Evolutionary conservation across 2,888 invertebrate species (phyloP).

Genomic region (Poecilus cupreus): DNA sequence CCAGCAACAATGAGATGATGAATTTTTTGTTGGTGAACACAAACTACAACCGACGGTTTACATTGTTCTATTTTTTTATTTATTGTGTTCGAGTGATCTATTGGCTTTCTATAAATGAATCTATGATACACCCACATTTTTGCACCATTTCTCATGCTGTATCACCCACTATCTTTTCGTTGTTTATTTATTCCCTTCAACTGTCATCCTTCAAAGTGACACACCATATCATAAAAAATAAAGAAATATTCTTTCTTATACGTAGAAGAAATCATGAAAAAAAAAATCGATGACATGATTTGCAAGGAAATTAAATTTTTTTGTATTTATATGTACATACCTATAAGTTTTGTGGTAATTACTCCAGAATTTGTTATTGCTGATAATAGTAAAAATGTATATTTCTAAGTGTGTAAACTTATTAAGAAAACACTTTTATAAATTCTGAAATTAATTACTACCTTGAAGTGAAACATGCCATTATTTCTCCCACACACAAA

Average conservation of each 20-base stretch:
- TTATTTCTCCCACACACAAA: slow-evolving; percentile 22
- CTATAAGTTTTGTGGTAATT: too few species aligned
- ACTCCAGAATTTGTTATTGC: too few species aligned
- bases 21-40: not conserved
- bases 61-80: slow-evolving; percentile 37
- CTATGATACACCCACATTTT: slow-evolving; percentile 32
- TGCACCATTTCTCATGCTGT: slow-evolving; percentile 18
- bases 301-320: too few species aligned
- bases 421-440: slow-evolving; percentile 19
- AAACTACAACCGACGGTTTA: slow-evolving; percentile 7
- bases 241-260: too few species aligned
- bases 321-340: too few species aligned
- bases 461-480: slow-evolving; percentile 12
- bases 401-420: not conserved
- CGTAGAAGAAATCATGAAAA: too few species aligned
- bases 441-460: slow-evolving; percentile 21
- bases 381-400: too few species aligned
- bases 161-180: too few species aligned
- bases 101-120: slow-evolving; percentile 17
- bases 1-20: slow-evolving; percentile 14
- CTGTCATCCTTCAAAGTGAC: too few species aligned
- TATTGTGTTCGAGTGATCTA: slow-evolving; percentile 32
- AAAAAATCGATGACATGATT: too few species aligned
- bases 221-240: too few species aligned
- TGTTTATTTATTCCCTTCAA: too few species aligned